Conservation (phyloP, 2,888 invertebrate species). For the Oligia latruncula region DNA sequence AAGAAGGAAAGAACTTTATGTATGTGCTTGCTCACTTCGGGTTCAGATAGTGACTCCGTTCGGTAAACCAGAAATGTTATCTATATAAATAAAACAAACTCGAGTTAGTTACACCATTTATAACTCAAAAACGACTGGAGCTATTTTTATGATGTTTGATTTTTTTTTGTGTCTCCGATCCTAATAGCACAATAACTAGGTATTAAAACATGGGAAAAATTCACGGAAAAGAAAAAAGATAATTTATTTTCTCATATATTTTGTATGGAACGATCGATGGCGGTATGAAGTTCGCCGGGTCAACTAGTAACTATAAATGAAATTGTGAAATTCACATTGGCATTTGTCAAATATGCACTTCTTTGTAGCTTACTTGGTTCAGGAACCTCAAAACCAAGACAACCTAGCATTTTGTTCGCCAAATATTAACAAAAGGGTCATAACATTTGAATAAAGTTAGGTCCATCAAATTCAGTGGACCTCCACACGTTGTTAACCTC, state of each 20-base stretch:
- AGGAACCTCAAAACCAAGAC: neutral
- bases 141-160: neutral
- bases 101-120: neutral
- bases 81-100: no score
- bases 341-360: neutral
- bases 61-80: neutral
- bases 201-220: no score
- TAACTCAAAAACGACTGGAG: no score
- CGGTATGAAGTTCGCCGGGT: no score
- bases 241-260: neutral
- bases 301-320: neutral
- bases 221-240: neutral
- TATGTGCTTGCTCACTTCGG: neutral
- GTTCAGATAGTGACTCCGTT: neutral
- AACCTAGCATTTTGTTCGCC: conserved; percentile 1
- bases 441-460: conserved; percentile 34
- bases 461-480: conserved; percentile 47
- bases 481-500: conserved; percentile 44
- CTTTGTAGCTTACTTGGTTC: neutral
- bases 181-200: no score
- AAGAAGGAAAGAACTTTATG: neutral
- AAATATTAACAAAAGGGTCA: conserved; percentile 13
- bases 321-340: neutral
- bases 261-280: neutral
- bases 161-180: no score